These are phyloP conservation scores for Heliothis peltigera DNA, from an alignment of 2,888 invertebrate species.

Conservation along the genomic window DNA sequence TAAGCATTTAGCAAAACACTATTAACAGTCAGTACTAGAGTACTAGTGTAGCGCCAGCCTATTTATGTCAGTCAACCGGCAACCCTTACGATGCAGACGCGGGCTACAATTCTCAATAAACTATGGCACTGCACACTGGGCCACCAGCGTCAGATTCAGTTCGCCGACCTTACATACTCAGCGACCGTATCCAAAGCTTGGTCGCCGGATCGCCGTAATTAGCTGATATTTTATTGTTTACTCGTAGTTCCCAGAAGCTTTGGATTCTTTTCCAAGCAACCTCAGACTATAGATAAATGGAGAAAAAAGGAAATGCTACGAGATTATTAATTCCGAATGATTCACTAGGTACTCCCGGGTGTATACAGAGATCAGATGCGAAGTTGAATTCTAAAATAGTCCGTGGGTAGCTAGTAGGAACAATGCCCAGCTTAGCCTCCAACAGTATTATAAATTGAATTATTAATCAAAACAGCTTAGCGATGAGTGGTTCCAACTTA, in stretches of 20 bases:
- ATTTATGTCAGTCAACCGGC: constrained; percentile 37
- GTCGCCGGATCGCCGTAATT: not conserved
- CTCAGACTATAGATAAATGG: too few species aligned
- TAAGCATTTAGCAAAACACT: not conserved
- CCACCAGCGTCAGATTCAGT: not conserved
- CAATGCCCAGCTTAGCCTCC: constrained; percentile 34
- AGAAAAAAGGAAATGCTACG: too few species aligned
- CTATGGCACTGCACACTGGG: constrained; percentile 10
- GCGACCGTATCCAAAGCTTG: too few species aligned
- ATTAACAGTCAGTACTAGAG: constrained; percentile 16
- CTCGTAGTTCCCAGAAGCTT: too few species aligned
- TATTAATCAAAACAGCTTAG: constrained; percentile 62
- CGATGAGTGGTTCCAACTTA: constrained; percentile 58
- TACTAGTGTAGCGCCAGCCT: constrained; percentile 24
- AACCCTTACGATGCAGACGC: constrained; percentile 1
- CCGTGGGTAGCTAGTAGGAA: constrained; percentile 3
- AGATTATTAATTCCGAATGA: too few species aligned
- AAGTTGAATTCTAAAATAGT: not conserved
- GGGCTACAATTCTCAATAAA: constrained; percentile 10
- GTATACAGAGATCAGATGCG: too few species aligned
- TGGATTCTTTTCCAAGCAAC: too few species aligned
- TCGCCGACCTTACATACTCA: not conserved
- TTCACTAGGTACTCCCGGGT: too few species aligned
- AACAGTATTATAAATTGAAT: constrained; percentile 57
- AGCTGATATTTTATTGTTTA: not conserved